These are phyloP conservation scores for Agriopis leucophaearia DNA, from an alignment of 2,888 invertebrate species.

Conservation along the genomic window DNA sequence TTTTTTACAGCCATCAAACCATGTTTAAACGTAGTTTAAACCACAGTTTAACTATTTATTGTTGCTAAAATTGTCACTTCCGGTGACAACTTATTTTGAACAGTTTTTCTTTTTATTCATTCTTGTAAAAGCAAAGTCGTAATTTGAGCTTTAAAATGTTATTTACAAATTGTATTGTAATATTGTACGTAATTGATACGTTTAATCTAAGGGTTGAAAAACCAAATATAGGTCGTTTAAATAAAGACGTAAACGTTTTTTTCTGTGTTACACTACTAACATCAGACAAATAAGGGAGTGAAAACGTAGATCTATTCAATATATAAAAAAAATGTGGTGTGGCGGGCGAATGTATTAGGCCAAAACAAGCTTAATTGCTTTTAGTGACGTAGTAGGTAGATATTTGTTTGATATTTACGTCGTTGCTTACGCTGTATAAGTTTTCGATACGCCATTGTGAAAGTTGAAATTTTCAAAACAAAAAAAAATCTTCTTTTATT, in stretches of 20 bases:
- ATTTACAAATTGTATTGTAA: slow-evolving; percentile 23
- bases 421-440: too few relatives aligned
- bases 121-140: slow-evolving; percentile 17
- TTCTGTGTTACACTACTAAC: too few relatives aligned
- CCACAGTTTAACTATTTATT: slow-evolving; percentile 37
- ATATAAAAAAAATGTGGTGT: too few relatives aligned
- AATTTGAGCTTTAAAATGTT: slow-evolving; percentile 34
- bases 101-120: slow-evolving; percentile 17
- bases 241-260: background rate
- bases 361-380: too few relatives aligned
- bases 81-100: slow-evolving; percentile 37
- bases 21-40: slow-evolving; percentile 6
- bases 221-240: background rate
- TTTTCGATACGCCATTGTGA: too few relatives aligned
- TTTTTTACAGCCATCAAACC: slow-evolving; percentile 8
- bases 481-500: too few relatives aligned
- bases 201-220: background rate
- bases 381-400: too few relatives aligned
- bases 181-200: slow-evolving; percentile 22
- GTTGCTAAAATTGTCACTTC: slow-evolving; percentile 43
- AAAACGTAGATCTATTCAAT: too few relatives aligned
- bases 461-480: too few relatives aligned
- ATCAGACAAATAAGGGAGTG: too few relatives aligned
- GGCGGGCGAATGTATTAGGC: too few relatives aligned
- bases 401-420: too few relatives aligned